Percentiles rank a stretch among this genome's conserved stretches.
Conservation (phyloP, 2,888 invertebrate species). For the Mimachlamys varia region DNA sequence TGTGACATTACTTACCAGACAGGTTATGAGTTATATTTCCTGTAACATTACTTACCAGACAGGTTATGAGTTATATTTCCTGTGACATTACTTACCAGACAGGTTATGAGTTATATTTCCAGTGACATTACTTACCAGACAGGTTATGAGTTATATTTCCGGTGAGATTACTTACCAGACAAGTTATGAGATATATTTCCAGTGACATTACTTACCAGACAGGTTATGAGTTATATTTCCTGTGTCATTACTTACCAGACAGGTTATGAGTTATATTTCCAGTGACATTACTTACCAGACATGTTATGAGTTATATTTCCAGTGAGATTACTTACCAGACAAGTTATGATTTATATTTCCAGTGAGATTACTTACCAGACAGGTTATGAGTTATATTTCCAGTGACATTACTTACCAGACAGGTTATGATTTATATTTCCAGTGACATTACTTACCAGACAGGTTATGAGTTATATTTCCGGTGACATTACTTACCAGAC, state of each 20-base stretch:
- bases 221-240: neutral
- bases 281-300: slow-evolving; percentile 15
- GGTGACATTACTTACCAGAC: slow-evolving; percentile 5
- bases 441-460: slow-evolving; percentile 15
- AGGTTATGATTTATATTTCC: neutral
- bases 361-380: slow-evolving; percentile 12
- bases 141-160: neutral
- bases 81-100: slow-evolving; percentile 5
- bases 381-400: neutral
- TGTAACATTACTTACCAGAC: neutral
- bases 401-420: slow-evolving; percentile 15
- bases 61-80: neutral
- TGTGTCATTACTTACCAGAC: neutral
- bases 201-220: slow-evolving; percentile 15
- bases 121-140: slow-evolving; percentile 15
- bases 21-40: neutral
- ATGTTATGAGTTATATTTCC: neutral
- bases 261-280: neutral
- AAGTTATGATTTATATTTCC: neutral
- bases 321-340: slow-evolving; percentile 12
- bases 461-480: neutral
- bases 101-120: neutral
- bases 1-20: slow-evolving; percentile 5
- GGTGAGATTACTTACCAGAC: neutral
- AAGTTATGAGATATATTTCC: neutral